Conservation (phyloP, 2,888 invertebrate species). For the Drosophila anomalata region DNA sequence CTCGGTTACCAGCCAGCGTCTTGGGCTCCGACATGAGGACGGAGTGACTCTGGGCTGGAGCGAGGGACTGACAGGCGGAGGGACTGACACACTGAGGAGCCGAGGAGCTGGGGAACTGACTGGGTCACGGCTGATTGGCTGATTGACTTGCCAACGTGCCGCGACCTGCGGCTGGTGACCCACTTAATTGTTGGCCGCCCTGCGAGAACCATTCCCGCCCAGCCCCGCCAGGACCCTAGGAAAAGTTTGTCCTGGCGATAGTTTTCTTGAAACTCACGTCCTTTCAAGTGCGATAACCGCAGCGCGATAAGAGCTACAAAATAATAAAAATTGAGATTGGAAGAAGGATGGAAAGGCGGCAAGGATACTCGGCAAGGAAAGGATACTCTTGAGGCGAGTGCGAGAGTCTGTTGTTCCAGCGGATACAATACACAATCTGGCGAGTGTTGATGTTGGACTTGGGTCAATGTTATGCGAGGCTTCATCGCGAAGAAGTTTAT, state of each 20-base stretch:
- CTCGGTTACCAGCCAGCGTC: background rate
- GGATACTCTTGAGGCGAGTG: slow-evolving; percentile 18
- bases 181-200: slow-evolving; percentile 60
- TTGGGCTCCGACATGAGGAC: background rate
- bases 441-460: slow-evolving; percentile 19
- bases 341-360: background rate
- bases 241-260: background rate
- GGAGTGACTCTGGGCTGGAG: background rate
- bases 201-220: slow-evolving; percentile 39
- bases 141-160: slow-evolving; percentile 67
- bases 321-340: background rate
- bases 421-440: slow-evolving; percentile 23
- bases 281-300: slow-evolving; percentile 29
- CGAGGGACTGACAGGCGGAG: slow-evolving; percentile 1
- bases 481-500: background rate
- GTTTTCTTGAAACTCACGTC: slow-evolving; percentile 15
- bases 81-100: slow-evolving; percentile 7
- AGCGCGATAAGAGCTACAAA: slow-evolving; percentile 4
- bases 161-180: slow-evolving; percentile 51
- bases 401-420: slow-evolving; percentile 17
- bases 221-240: background rate
- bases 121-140: slow-evolving; percentile 62
- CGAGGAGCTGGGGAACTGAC: slow-evolving; percentile 7
- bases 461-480: slow-evolving; percentile 30
- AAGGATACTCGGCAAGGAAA: slow-evolving; percentile 1